phyloP scores from a whole-genome alignment of 35 echinoderm and acorn worm genomes.

The Amphiura filiformis region DNA sequence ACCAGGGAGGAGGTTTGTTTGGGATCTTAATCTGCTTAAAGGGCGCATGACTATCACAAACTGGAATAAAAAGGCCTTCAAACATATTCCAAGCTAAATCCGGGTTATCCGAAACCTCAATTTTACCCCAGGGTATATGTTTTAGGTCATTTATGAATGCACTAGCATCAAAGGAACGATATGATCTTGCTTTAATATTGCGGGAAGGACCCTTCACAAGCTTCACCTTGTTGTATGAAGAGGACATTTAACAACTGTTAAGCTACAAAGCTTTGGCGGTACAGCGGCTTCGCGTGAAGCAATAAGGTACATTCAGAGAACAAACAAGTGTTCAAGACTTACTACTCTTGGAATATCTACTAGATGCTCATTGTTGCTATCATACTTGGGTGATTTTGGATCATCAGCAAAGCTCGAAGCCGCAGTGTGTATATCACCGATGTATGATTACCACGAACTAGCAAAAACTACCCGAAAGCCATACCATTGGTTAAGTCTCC shows the following conservation, averaged over 20 bases:
- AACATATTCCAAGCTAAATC: no score
- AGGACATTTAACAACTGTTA: constrained; percentile 68
- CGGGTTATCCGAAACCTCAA: no score
- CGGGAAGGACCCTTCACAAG: no score
- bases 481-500: constrained; percentile 71
- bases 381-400: constrained; percentile 84
- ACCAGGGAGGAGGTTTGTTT: no score
- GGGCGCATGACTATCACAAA: no score
- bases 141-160: no score
- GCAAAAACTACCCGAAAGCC: neutral
- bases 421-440: constrained; percentile 81
- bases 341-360: constrained; percentile 56
- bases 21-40: no score
- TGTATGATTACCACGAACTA: constrained; percentile 60
- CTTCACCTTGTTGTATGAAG: no score
- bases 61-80: no score
- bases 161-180: no score
- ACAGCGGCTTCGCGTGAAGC: constrained; percentile 71
- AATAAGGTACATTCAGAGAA: constrained; percentile 50
- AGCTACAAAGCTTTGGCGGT: constrained; percentile 79
- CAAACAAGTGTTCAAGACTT: constrained; percentile 32
- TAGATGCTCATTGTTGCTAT: constrained; percentile 61
- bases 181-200: no score
- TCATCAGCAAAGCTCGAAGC: constrained; percentile 76
- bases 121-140: no score